Evolutionary conservation across 2,113 vertebrate genomes (phyloP), one percentile per base, ranked within the genome.

Genomic region (Corvus hawaiiensis): DNA sequence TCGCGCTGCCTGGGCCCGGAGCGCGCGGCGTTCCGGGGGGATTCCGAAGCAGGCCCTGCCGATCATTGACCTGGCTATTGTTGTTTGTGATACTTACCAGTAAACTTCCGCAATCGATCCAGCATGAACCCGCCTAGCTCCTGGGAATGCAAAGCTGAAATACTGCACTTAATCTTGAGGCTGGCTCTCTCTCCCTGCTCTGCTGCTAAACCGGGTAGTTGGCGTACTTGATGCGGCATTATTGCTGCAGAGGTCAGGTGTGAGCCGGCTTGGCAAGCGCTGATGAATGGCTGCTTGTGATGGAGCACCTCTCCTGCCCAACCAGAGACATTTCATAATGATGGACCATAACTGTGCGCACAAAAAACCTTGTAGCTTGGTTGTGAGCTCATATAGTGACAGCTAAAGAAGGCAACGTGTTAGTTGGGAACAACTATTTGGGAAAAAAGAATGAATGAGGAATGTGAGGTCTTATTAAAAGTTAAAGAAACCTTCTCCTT

Each of bases 101-200:
- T 98, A 99, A 99, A 99, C 99, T 99, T 99, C 98, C 91, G 91
- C 99, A 99, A 99, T 99, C 99, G 98, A 99, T 99, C 99, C 98
- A 97, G 96, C 99, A 98, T 98, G 99, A 99, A 98, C 98, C 98
- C 77, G 92, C 95, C 95, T 97, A 94, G 98, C 99, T 99, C 99
- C 98, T 98, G 99, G 99, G 99, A 99, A 98, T 97, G 98, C 98
- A 98, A 98, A 98, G 97, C 98, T 98, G 98, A 98, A 98, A 96
- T 98, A 98, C 97, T n/a, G 96, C 98, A 99, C 99, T 99, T 99
- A 99, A 99, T 99, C 99, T 99, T 99, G 98, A 97, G 98, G 98
- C 98, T 92, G 95, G 98, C 98, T 98, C 98, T 97, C 98, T 98
- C 99, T 99, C 99, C 98, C 98, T 99, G 99, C 99, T 99, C 98